Base-by-base conservation (phyloP, 2,797 vertebrate genomes). In the Phataginus tetradactyla region DNA sequence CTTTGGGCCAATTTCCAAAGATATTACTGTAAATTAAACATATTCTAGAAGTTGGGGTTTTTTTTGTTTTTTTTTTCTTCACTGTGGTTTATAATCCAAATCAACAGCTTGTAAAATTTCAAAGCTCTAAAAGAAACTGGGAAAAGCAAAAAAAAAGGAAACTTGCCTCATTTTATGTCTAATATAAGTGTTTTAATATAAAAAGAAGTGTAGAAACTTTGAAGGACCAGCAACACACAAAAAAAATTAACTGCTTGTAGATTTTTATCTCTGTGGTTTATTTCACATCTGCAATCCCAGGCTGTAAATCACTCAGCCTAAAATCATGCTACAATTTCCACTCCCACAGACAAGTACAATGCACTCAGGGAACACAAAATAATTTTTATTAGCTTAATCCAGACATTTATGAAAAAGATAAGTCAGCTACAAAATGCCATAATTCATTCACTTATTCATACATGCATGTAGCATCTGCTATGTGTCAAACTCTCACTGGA, bases 371-470 rank as follows among this genome's bases (percentile, higher is more conserved):
- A 94, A 85, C 45, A 92, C 55, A 81, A 85, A 86, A 69, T 45
- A 63, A 86, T 59, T 66, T 92, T 93, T 91, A 94, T 86, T 96
- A 91, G 42, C 84, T 94, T 78, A 77, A 90, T 90, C 57, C 51
- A 84, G 63, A 88, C 20, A 90, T 85, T 91, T 89, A 72, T 20
- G 37, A 74, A 94, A 94, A 83, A 87, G 84, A 42, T 10, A 87
- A 45, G 51, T 21, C 64, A 75, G n/a, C 88, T 74, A 39, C 17
- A 34, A 78, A 55, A 69, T 42, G 68, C 66, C 32, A 3, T 68
- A 74, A 74, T 59, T 42, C 75, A 75, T 27, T 83, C 72, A 18
- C 27, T 68, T 12, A 29, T 12, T 63, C 66, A 49, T 17, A 64
- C 7, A 34, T 1, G 4, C 17, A 9, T 6, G 45, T 7, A 53